A percentile compares a stretch with the other conserved stretches of the same genome.
Evolutionary conservation across 2,797 vertebrate genomes (phyloP).

Genomic region (Crax fasciolata): DNA sequence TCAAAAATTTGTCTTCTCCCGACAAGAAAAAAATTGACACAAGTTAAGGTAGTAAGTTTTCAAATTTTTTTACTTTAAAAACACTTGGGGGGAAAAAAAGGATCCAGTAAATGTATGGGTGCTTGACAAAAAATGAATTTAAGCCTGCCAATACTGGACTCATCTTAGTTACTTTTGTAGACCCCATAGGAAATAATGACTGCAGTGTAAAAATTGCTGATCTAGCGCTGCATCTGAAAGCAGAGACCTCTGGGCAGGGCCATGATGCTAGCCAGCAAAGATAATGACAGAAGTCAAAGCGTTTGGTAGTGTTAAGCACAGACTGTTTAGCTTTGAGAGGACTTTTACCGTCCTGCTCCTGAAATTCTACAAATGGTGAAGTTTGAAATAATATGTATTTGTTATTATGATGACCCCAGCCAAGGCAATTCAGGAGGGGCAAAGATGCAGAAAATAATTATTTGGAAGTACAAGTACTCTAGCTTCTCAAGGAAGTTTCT

Average conservation of each 20-base stretch:
- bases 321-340: not conserved
- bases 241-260: not conserved
- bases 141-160: not conserved
- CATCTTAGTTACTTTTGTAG: not conserved
- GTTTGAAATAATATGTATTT: slow-evolving; percentile 15
- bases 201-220: not conserved
- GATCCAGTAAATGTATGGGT: not conserved
- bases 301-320: not conserved
- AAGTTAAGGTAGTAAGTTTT: not conserved
- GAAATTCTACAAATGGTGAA: slow-evolving; percentile 1
- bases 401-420: slow-evolving; percentile 29
- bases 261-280: slow-evolving; percentile 6
- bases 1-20: not conserved
- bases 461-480: not conserved
- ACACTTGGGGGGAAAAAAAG: not conserved
- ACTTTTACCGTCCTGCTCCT: not conserved
- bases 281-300: not conserved
- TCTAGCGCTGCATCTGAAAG: not conserved
- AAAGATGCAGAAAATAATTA: not conserved
- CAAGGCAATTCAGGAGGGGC: slow-evolving; percentile 6
- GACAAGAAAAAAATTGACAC: not conserved
- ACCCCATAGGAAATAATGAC: not conserved
- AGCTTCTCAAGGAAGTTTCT: slow-evolving; percentile 31
- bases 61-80: not conserved
- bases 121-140: not conserved